Evolutionary conservation across 1,140 invertebrate species (phyloP).

Genomic region (Bombus turneri): DNA sequence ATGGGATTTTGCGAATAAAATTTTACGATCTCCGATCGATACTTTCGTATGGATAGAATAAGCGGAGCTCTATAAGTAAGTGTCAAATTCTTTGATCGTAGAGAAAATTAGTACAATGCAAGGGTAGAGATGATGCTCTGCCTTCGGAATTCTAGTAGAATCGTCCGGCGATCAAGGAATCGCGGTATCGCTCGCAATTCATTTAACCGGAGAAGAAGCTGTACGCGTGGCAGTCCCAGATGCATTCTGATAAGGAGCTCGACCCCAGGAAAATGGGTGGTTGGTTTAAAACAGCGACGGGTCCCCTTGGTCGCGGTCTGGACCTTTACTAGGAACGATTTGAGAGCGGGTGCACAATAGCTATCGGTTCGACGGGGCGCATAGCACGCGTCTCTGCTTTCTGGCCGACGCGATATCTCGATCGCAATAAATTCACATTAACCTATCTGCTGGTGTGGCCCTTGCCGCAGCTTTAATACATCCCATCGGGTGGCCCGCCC

Average conservation of each 20-base stretch:
- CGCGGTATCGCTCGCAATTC: constrained; percentile 20
- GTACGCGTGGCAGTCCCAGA: constrained; percentile 46
- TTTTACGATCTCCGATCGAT: background rate
- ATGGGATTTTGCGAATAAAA: background rate
- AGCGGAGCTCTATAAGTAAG: too few species aligned
- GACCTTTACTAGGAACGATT: constrained; percentile 43
- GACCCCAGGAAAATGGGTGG: constrained; percentile 52
- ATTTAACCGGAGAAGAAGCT: constrained; percentile 18
- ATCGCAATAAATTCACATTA: constrained; percentile 83
- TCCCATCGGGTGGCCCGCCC: constrained; percentile 43
- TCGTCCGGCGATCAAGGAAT: background rate
- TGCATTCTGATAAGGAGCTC: constrained; percentile 28
- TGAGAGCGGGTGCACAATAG: constrained; percentile 58
- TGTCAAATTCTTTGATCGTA: too few species aligned
- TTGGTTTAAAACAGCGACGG: constrained; percentile 56
- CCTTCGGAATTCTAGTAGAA: background rate
- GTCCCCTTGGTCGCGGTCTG: constrained; percentile 5
- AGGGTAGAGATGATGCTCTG: background rate
- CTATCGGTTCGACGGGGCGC: constrained; percentile 74
- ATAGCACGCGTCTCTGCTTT: constrained; percentile 79
- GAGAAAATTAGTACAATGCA: background rate
- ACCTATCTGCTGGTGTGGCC: constrained; percentile 77
- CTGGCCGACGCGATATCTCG: constrained; percentile 77
- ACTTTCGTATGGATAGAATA: background rate
- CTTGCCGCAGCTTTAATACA: constrained; percentile 76